A percentile compares a stretch with the other conserved stretches of the same genome.
Evolutionary conservation across 2,888 invertebrate species (phyloP).

Genomic region (Rhagonycha lutea): DNA sequence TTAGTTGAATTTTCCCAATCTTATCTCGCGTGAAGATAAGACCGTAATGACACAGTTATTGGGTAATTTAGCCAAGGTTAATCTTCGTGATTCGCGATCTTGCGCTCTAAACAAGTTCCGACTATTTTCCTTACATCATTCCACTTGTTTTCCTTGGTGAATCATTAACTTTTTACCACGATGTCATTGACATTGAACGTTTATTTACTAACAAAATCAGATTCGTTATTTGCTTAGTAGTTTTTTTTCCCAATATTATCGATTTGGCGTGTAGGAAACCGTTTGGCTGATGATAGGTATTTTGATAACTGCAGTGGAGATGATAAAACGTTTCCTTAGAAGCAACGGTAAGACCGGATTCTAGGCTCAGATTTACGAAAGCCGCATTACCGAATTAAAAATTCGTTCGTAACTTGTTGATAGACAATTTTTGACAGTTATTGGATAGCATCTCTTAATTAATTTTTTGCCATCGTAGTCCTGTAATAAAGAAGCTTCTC

Average conservation of each 20-base stretch:
- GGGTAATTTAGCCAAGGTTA: constrained; percentile 44
- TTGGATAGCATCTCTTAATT: constrained; percentile 3
- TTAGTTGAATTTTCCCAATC: constrained; percentile 2
- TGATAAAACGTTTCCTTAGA: constrained; percentile 25
- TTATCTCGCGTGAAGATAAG: neutral
- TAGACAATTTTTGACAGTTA: constrained; percentile 7
- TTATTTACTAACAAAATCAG: constrained; percentile 12
- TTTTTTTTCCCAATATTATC: constrained; percentile 5
- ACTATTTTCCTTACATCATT: constrained; percentile 40
- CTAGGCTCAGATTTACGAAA: neutral
- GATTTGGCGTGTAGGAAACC: constrained; percentile 15
- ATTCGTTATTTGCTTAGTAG: neutral
- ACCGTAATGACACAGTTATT: constrained; percentile 44
- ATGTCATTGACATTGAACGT: constrained; percentile 45
- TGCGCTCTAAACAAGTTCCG: constrained; percentile 25
- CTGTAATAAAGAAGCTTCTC: neutral
- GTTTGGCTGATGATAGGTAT: constrained; percentile 24
- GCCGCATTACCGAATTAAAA: constrained; percentile 6
- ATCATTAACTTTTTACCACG: constrained; percentile 42
- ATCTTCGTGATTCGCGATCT: constrained; percentile 23
- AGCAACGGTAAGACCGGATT: constrained; percentile 39
- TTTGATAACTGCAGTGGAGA: constrained; percentile 25
- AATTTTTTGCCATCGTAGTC: neutral
- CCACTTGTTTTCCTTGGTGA: constrained; percentile 49
- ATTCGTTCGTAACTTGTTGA: neutral